A percentile compares a stretch with the other conserved stretches of the same genome.
Conservation (phyloP, 2,888 invertebrate species). For the Drosophila rubida region DNA sequence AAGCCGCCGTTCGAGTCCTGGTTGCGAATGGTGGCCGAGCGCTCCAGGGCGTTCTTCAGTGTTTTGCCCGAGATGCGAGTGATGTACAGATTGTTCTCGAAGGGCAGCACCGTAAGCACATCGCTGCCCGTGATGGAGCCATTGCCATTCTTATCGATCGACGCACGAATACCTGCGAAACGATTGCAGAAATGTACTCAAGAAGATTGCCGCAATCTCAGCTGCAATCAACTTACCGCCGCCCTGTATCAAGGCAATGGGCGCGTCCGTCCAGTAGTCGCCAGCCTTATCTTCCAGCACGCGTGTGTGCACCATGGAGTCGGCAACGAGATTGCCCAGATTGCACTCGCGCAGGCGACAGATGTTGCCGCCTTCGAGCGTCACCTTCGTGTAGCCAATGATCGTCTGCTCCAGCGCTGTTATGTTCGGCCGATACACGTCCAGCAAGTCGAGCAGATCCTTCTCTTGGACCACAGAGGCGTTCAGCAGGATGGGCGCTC, state of each 20-base stretch:
- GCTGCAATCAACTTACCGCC: conserved; percentile 86
- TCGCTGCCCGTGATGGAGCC: conserved; percentile 90
- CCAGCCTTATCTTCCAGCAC: conserved; percentile 84
- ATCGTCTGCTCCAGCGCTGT: conserved; percentile 86
- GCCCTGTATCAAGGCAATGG: conserved; percentile 91
- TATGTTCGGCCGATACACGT: conserved; percentile 87
- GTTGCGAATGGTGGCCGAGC: conserved; percentile 86
- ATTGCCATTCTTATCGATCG: conserved; percentile 86
- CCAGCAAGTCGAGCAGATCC: conserved; percentile 87
- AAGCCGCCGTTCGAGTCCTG: conserved; percentile 89
- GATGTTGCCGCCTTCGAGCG: conserved; percentile 88
- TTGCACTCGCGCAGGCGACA: conserved; percentile 93
- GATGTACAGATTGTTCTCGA: conserved; percentile 89
- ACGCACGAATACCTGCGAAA: conserved; percentile 87
- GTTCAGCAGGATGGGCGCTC: conserved; percentile 92
- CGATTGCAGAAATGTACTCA: neutral
- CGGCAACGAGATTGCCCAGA: conserved; percentile 92
- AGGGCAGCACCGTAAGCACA: conserved; percentile 91
- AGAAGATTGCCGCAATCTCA: neutral
- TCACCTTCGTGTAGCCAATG: conserved; percentile 90
- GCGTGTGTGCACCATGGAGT: conserved; percentile 88
- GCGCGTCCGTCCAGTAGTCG: conserved; percentile 90
- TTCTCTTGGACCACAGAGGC: conserved; percentile 88
- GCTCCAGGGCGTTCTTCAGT: conserved; percentile 89
- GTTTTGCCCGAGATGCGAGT: conserved; percentile 88